phyloP scores from a whole-genome alignment of 2,113 vertebrate genomes.

The Percopsis transmontana region DNA sequence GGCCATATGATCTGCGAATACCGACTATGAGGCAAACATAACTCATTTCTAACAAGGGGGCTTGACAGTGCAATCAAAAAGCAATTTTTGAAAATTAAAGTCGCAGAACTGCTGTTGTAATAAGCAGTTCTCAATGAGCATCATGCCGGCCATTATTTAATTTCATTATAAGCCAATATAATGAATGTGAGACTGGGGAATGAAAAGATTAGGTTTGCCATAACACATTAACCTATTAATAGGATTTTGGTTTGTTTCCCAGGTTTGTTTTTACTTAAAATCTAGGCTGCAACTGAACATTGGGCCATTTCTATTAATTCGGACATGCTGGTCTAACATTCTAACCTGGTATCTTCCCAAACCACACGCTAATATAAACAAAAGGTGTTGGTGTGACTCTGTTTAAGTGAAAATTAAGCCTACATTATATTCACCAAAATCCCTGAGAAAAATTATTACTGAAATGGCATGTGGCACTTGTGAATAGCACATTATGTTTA shows the following conservation, averaged over 20 bases:
- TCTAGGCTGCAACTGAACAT: too few species aligned
- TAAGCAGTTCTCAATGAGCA: too few species aligned
- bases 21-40: constrained; percentile 12
- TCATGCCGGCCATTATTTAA: too few species aligned
- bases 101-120: neutral
- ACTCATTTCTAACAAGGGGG: constrained; percentile 6
- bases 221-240: too few species aligned
- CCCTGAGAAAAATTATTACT: constrained; percentile 1
- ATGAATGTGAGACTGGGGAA: too few species aligned
- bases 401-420: constrained; percentile 12
- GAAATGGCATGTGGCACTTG: too few species aligned
- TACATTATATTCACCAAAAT: neutral
- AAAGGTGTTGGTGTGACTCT: neutral
- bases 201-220: too few species aligned
- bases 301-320: neutral
- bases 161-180: too few species aligned
- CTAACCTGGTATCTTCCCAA: neutral
- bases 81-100: neutral
- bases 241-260: too few species aligned
- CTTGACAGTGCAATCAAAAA: constrained; percentile 1
- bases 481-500: too few species aligned
- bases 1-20: too few species aligned
- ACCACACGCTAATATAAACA: neutral
- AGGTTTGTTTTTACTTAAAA: too few species aligned
- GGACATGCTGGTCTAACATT: constrained; percentile 4